Conservation (phyloP, 1,140 invertebrate species). For the Drosophila bipectinata region DNA sequence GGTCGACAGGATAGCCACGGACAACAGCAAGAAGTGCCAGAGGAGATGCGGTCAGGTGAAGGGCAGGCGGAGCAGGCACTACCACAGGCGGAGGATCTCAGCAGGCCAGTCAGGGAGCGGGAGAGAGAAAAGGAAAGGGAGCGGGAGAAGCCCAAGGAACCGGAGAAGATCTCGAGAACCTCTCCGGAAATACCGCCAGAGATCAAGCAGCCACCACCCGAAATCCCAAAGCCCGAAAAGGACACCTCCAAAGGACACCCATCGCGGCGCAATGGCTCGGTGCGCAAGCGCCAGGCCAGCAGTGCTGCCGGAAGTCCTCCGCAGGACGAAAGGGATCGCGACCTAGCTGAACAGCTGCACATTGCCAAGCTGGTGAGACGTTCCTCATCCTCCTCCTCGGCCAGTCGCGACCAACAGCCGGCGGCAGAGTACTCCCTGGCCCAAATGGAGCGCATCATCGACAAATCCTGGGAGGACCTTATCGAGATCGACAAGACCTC, state of each 20-base stretch:
- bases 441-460: constrained; percentile 84
- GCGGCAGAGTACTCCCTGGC: constrained; percentile 65
- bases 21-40: constrained; percentile 13
- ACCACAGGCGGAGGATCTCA: constrained; percentile 66
- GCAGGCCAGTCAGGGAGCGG: constrained; percentile 40
- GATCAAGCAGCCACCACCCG: neutral
- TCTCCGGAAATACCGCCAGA: constrained; percentile 1
- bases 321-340: constrained; percentile 42
- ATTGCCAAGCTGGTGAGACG: constrained; percentile 68
- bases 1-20: neutral
- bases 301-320: constrained; percentile 47
- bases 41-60: constrained; percentile 3
- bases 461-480: constrained; percentile 97
- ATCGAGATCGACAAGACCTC: constrained; percentile 95
- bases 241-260: constrained; percentile 28
- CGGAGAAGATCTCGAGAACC: neutral
- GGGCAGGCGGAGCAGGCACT: neutral
- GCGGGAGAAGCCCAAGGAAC: constrained; percentile 26
- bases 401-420: constrained; percentile 53
- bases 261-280: constrained; percentile 53
- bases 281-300: constrained; percentile 65
- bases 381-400: constrained; percentile 44
- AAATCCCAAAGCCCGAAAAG: constrained; percentile 34
- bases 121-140: constrained; percentile 12
- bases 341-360: constrained; percentile 48